Percentiles rank a stretch among this genome's conserved stretches.
Conservation (phyloP, 2,797 vertebrate genomes). For the Xenops minutus region DNA sequence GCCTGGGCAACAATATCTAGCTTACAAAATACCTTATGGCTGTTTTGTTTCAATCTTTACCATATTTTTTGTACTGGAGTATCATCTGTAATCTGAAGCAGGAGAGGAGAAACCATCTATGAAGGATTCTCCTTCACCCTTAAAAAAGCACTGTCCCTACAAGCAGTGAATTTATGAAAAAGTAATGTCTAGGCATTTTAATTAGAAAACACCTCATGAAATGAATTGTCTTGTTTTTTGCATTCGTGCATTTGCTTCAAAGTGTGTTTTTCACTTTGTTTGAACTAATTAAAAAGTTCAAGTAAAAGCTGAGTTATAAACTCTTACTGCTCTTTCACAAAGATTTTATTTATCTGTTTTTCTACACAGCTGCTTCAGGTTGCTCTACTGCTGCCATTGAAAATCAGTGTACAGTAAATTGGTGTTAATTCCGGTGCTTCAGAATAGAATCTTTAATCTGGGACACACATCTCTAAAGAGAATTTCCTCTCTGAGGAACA, state of each 20-base stretch:
- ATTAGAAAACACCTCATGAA: neutral
- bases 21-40: neutral
- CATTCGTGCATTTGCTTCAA: neutral
- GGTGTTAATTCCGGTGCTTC: neutral
- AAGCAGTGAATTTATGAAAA: neutral
- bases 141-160: neutral
- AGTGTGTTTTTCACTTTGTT: neutral
- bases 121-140: neutral
- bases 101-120: neutral
- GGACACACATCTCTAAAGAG: neutral
- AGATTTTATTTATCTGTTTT: neutral
- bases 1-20: neutral
- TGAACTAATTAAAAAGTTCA: neutral
- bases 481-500: neutral
- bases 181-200: neutral
- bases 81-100: neutral
- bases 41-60: neutral
- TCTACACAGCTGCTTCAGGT: neutral
- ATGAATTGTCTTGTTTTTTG: neutral
- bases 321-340: neutral
- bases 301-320: neutral
- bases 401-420: neutral
- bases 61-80: neutral
- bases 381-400: neutral
- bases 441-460: neutral